These are phyloP conservation scores for Rhadinocentrus ornatus DNA, from an alignment of 2,797 vertebrate species.

Conservation along the genomic window DNA sequence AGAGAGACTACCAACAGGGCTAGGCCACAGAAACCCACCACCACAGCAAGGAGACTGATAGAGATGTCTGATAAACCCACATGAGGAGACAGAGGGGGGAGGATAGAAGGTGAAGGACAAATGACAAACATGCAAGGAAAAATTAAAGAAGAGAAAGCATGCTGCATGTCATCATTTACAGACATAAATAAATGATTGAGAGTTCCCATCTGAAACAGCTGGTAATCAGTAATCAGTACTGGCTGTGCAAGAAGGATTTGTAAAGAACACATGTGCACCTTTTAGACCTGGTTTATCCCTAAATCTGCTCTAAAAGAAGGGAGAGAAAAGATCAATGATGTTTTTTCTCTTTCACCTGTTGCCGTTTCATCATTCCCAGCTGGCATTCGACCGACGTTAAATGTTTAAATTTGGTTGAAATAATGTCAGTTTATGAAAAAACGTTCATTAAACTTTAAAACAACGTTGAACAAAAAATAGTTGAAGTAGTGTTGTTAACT, in stretches of 20 bases:
- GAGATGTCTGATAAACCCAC: conserved; percentile 90
- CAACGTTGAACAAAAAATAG: too few relatives aligned
- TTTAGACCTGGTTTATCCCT: neutral
- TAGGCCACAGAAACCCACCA: conserved; percentile 98
- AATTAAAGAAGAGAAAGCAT: conserved; percentile 77
- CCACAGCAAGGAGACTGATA: conserved; percentile 95
- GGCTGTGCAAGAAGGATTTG: neutral
- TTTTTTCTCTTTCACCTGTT: conserved; percentile 60
- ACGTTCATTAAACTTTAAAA: too few relatives aligned
- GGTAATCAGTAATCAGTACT: conserved; percentile 7
- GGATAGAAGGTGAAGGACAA: conserved; percentile 50
- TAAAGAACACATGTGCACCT: neutral
- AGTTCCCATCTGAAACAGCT: neutral
- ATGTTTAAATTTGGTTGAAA: too few relatives aligned
- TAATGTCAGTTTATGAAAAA: too few relatives aligned
- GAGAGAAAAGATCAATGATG: neutral
- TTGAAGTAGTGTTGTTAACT: too few relatives aligned
- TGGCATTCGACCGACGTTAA: too few relatives aligned
- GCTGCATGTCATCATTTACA: conserved; percentile 66
- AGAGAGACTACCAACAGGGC: conserved; percentile 96
- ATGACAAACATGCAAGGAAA: conserved; percentile 78
- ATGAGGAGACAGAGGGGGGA: conserved; percentile 35
- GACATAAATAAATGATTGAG: neutral
- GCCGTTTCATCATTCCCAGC: conserved; percentile 20
- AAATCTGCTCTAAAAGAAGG: neutral